Conservation (phyloP, 2,113 vertebrate genomes). For the Sorex fumeus region DNA sequence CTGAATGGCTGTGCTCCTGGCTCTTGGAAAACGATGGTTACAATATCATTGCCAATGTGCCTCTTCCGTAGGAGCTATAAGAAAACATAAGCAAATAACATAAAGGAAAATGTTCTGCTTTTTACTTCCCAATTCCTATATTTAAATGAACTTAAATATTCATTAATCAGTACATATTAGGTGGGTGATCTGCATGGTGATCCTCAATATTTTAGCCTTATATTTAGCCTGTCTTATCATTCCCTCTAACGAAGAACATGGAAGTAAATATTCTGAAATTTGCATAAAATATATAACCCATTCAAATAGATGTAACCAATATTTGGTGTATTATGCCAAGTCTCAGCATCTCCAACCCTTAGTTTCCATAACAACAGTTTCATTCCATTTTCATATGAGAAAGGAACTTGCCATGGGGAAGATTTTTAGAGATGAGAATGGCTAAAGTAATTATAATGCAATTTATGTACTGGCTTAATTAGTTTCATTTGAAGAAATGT, state of each 20-base stretch:
- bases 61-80: slow-evolving; percentile 95
- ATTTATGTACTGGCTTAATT: slow-evolving; percentile 61
- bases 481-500: slow-evolving; percentile 47
- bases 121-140: not conserved
- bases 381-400: slow-evolving; percentile 70
- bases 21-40: slow-evolving; percentile 99
- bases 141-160: slow-evolving; percentile 23
- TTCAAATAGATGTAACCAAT: slow-evolving; percentile 66
- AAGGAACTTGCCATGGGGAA: slow-evolving; percentile 59
- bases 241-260: slow-evolving; percentile 37
- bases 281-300: slow-evolving; percentile 37
- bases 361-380: slow-evolving; percentile 82
- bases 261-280: slow-evolving; percentile 58
- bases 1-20: slow-evolving; percentile 96
- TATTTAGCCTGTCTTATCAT: slow-evolving; percentile 42
- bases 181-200: not conserved
- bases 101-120: not conserved
- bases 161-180: slow-evolving; percentile 10
- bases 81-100: slow-evolving; percentile 40
- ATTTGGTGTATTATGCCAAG: slow-evolving; percentile 55
- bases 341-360: slow-evolving; percentile 29
- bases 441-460: slow-evolving; percentile 70
- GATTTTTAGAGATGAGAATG: slow-evolving; percentile 67
- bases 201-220: not conserved
- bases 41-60: slow-evolving; percentile 98